phyloP scores from a whole-genome alignment of 2,797 vertebrate species.

The Acrocephalus scirpaceus region DNA sequence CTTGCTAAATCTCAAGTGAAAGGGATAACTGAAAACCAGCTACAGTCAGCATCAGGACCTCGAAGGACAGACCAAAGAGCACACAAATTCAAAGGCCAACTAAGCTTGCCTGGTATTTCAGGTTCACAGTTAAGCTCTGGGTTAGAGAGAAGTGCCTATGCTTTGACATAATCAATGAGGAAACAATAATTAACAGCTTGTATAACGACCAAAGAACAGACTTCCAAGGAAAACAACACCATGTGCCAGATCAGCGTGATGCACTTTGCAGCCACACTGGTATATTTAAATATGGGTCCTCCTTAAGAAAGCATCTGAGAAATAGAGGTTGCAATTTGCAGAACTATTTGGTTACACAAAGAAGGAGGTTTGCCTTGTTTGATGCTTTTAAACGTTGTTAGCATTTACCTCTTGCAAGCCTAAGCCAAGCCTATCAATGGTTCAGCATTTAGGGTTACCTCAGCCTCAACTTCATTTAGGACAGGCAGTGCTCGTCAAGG shows the following conservation, averaged over 20 bases:
- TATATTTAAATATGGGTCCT: neutral
- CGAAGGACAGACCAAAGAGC: neutral
- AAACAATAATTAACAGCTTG: neutral
- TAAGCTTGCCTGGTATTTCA: neutral
- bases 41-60: neutral
- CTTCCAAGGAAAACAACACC: neutral
- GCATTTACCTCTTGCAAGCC: neutral
- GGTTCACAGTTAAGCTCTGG: neutral
- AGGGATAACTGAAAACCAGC: neutral
- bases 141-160: neutral
- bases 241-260: accelerated
- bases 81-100: neutral
- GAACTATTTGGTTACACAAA: neutral
- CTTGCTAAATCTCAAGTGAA: neutral
- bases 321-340: neutral
- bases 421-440: neutral
- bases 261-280: neutral
- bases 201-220: neutral
- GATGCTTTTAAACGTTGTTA: neutral
- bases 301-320: neutral
- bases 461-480: neutral
- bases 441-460: conserved; percentile 40
- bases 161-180: neutral
- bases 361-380: neutral
- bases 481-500: conserved; percentile 64